Percentiles rank a stretch among this genome's conserved stretches.
These are phyloP conservation scores for Parazoanthus darwini DNA, from an alignment of 92 coral and sea anemone species.

Conservation along the genomic window DNA sequence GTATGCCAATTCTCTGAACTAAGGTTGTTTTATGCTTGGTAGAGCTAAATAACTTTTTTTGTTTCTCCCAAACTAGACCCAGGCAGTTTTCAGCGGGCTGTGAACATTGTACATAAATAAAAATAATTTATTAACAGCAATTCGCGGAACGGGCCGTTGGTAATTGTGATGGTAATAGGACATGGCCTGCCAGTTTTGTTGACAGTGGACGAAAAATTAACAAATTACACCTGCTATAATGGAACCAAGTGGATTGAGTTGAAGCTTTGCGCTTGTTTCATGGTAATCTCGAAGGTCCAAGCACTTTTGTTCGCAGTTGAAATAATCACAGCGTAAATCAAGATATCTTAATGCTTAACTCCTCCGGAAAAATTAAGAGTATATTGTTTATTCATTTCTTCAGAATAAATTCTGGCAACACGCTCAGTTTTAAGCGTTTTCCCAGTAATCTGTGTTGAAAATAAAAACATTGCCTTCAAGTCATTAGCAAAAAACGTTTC, in stretches of 20 bases:
- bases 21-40: not conserved
- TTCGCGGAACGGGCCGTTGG: not conserved
- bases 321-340: not conserved
- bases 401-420: not conserved
- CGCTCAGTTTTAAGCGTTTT: not conserved
- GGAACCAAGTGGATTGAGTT: not conserved
- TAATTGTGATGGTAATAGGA: slow-evolving; percentile 7
- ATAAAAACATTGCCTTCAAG: not conserved
- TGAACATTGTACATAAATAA: not conserved
- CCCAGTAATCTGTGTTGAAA: not conserved
- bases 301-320: not conserved
- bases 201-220: not conserved
- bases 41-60: not conserved
- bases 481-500: not conserved
- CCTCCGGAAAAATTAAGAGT: not conserved
- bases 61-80: not conserved
- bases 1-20: not conserved
- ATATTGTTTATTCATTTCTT: not conserved
- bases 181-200: slow-evolving; percentile 25
- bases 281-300: not conserved
- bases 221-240: slow-evolving; percentile 19
- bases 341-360: not conserved
- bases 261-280: not conserved
- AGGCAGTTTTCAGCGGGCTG: not conserved
- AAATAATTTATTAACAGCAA: slow-evolving; percentile 7